Base-by-base conservation (phyloP, 2,888 invertebrate genomes). In the Drosophila lutescens region DNA sequence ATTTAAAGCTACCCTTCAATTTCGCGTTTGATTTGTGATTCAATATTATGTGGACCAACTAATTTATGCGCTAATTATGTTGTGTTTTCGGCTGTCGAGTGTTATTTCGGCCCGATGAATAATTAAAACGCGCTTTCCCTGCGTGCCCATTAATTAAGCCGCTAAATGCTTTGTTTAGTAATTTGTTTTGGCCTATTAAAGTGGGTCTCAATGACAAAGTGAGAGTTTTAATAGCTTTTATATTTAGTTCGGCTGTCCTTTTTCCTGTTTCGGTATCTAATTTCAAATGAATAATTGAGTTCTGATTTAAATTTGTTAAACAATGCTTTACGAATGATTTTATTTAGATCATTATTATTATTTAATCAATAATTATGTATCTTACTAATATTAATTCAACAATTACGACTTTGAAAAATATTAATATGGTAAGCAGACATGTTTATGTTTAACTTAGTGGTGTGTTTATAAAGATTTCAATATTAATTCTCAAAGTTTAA, bases 41-140 rank as follows among this genome's bases (percentile, higher is more conserved):
- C 72, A 67, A 70, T 66, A 30, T 23, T 50, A 47, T 58, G 47
- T 61, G 55, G 55, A 53, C 15, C 50, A n/a, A 41, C 55, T 80
- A 76, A 80, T 76, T 80, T 76, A 76, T 73, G 76, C 70, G 63
- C 76, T 80, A 84, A 80, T 80, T 80, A 80, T 68, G 68, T 66
- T 80, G 63, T 69, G 69, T 65, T 80, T 56, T 56, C 71, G 62
- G 54, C 58, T 57, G 53, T 63, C 47, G 55, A 70, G 59, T 63
- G 66, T 65, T 69, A 58, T 65, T 68, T 47, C 41, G 57, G 66
- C 12, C 40, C 43, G 53, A 81, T 85, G 70, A 77, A 82, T 85
- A 81, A 82, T 72, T 81, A 74, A 79, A 76, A 71, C 54, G 76
- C 53, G 56, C 63, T 76, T 63, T 79, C 74, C 62, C 77, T 53